phyloP scores from a whole-genome alignment of 1,140 invertebrate species.

The Pararge aegeria region DNA sequence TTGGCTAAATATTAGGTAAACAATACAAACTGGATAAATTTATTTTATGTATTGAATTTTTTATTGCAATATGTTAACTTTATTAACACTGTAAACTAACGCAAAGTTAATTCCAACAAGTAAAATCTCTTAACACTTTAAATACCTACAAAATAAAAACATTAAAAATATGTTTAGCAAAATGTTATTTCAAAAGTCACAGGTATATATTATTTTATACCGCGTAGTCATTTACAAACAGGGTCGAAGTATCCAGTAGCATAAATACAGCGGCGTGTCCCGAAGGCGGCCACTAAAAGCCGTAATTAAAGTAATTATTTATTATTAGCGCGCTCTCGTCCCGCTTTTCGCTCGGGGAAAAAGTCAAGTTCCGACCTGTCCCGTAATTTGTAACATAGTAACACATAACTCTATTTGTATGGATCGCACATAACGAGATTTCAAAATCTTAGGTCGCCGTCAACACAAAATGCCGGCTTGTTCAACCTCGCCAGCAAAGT shows the following conservation, averaged over 20 bases:
- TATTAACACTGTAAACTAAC: too few relatives aligned
- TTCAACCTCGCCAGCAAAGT: too few relatives aligned
- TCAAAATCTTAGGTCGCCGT: background rate
- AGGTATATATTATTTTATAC: background rate
- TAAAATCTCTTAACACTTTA: too few relatives aligned
- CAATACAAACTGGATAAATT: too few relatives aligned
- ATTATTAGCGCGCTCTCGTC: constrained; percentile 60
- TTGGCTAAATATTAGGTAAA: too few relatives aligned
- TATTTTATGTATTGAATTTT: too few relatives aligned
- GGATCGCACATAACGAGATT: background rate
- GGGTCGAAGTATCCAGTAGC: constrained; percentile 19
- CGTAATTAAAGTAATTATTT: constrained; percentile 73
- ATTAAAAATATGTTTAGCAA: background rate
- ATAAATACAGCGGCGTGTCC: constrained; percentile 23
- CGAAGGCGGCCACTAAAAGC: constrained; percentile 59
- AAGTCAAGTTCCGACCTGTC: constrained; percentile 47
- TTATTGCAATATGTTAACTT: too few relatives aligned
- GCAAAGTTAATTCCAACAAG: too few relatives aligned
- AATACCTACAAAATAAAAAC: too few relatives aligned
- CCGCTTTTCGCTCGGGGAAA: constrained; percentile 53
- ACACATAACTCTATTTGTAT: constrained; percentile 49
- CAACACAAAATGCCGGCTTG: too few relatives aligned
- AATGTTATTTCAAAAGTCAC: background rate
- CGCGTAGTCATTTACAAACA: constrained; percentile 23
- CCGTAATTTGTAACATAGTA: constrained; percentile 50